Evolutionary conservation across 2,113 vertebrate species (phyloP).

Genomic region (Ceyx melanurus): DNA sequence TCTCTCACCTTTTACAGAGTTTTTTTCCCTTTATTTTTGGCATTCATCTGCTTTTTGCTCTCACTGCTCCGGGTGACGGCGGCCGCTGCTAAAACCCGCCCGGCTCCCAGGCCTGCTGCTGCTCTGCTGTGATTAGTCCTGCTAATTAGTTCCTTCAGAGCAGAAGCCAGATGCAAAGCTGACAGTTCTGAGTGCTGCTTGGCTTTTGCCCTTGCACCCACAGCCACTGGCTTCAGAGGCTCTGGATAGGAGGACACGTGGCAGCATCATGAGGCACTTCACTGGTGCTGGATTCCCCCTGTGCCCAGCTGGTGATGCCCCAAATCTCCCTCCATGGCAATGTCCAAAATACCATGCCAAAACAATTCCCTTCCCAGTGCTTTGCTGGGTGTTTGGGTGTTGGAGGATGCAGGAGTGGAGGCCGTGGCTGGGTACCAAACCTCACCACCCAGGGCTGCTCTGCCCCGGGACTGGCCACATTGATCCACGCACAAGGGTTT

Average conservation of each 20-base stretch:
- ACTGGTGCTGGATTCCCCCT: fast-evolving
- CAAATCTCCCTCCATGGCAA: fast-evolving
- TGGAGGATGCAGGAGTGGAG: neutral
- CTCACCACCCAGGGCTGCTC: neutral
- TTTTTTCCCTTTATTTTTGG: neutral
- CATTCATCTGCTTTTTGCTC: neutral
- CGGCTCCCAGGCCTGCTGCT: neutral
- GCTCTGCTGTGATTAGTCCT: neutral
- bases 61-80: neutral
- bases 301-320: neutral
- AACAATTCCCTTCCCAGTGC: neutral
- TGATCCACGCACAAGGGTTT: neutral
- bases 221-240: neutral
- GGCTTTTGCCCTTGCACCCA: neutral
- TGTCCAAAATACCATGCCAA: neutral
- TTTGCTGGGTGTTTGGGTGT: neutral
- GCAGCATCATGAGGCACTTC: neutral
- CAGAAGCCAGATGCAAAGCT: neutral
- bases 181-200: neutral
- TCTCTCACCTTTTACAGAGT: neutral
- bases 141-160: neutral
- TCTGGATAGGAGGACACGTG: neutral
- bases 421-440: neutral
- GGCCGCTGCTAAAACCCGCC: neutral
- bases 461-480: fast-evolving